Conservation (phyloP, 2,113 vertebrate species). For the Oncorhynchus keta region DNA sequence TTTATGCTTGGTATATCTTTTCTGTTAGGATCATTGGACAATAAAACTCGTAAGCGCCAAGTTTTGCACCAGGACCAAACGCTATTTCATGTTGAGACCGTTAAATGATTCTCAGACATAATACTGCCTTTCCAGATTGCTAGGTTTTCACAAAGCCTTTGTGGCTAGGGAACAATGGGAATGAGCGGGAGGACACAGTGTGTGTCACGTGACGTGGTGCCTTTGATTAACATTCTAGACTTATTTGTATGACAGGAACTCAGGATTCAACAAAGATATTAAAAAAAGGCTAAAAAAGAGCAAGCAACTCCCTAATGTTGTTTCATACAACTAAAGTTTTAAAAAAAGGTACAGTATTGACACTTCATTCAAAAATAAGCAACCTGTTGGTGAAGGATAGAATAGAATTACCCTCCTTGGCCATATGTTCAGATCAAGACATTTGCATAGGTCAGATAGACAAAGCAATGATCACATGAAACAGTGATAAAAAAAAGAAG, state of each 20-base stretch:
- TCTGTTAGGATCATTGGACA: no score
- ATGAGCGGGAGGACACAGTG: conserved; percentile 69
- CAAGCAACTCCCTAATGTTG: not conserved
- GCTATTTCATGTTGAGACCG: conserved; percentile 23
- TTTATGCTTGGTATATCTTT: no score
- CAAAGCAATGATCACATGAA: no score
- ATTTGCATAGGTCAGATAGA: not conserved
- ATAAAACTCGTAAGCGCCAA: not conserved
- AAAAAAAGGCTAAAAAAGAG: conserved; percentile 19
- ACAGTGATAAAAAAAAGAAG: no score
- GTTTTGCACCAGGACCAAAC: not conserved
- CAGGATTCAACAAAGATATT: conserved; percentile 47
- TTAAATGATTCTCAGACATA: conserved; percentile 60
- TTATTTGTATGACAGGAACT: conserved; percentile 67
- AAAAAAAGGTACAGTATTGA: not conserved
- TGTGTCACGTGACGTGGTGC: conserved; percentile 74
- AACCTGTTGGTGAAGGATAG: not conserved
- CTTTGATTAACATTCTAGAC: conserved; percentile 74
- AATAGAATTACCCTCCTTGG: not conserved
- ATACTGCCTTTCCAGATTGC: conserved; percentile 65
- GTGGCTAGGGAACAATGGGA: conserved; percentile 74
- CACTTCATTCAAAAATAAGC: not conserved
- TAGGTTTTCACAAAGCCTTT: conserved; percentile 68
- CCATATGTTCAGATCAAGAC: not conserved
- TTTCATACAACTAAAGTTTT: not conserved